These are phyloP conservation scores for Limenitis camilla DNA, from an alignment of 2,888 invertebrate genomes.

Conservation along the genomic window DNA sequence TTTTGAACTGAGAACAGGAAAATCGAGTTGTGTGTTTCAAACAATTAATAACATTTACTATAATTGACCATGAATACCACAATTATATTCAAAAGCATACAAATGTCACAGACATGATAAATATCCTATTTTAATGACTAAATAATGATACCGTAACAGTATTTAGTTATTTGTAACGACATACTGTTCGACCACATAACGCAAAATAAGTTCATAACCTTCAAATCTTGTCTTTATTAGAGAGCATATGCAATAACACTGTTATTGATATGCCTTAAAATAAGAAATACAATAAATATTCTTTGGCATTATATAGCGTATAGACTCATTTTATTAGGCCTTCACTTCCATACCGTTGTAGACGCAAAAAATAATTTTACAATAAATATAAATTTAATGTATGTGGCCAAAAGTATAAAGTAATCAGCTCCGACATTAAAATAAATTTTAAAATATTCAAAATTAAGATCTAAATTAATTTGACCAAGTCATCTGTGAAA, in stretches of 20 bases:
- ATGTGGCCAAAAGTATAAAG: conserved; percentile 4
- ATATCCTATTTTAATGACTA: conserved; percentile 55
- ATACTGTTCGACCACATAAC: conserved; percentile 20
- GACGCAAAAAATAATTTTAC: background rate
- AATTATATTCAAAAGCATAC: no score
- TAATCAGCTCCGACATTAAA: conserved; percentile 7
- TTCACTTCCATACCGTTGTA: conserved; percentile 1
- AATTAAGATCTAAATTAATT: background rate
- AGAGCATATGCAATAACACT: conserved; percentile 10
- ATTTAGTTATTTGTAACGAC: conserved; percentile 28
- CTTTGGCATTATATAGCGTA: conserved; percentile 18
- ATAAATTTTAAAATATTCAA: background rate
- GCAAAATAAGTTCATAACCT: background rate
- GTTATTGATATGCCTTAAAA: conserved; percentile 2
- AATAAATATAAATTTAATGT: background rate
- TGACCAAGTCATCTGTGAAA: no score
- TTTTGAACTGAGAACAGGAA: no score
- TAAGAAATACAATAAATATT: conserved; percentile 11
- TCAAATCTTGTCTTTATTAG: background rate
- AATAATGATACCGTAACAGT: conserved; percentile 39
- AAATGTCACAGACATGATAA: conserved; percentile 6
- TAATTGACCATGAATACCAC: no score
- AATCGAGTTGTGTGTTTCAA: no score
- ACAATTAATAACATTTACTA: no score
- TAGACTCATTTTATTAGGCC: conserved; percentile 14